These are phyloP conservation scores for Sebastes melanostomus DNA, from an alignment of 2,797 vertebrate genomes.

Conservation along the genomic window DNA sequence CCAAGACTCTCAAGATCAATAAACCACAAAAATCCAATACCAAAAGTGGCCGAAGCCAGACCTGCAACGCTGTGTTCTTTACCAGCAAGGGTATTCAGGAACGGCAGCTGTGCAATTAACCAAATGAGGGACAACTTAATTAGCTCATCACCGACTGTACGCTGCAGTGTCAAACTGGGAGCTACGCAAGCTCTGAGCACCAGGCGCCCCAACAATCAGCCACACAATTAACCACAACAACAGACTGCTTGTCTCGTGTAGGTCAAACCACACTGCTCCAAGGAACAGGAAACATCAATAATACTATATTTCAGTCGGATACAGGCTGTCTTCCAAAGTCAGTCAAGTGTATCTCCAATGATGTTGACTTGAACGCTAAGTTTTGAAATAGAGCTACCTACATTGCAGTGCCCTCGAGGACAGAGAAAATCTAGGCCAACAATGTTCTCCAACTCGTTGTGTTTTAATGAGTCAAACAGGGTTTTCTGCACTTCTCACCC, in stretches of 20 bases:
- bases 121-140: slow-evolving; percentile 48
- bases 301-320: slow-evolving; percentile 29
- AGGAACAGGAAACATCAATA: slow-evolving; percentile 35
- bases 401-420: slow-evolving; percentile 39
- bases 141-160: slow-evolving; percentile 15
- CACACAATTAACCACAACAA: slow-evolving; percentile 35
- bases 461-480: slow-evolving; percentile 54
- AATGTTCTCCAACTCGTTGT: slow-evolving; percentile 19
- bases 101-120: slow-evolving; percentile 35
- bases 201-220: slow-evolving; percentile 6
- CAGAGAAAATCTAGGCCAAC: slow-evolving; percentile 51
- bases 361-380: slow-evolving; percentile 32
- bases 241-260: slow-evolving; percentile 13
- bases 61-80: slow-evolving; percentile 4
- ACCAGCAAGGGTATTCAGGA: slow-evolving; percentile 1
- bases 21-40: slow-evolving; percentile 38
- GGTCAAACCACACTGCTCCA: slow-evolving; percentile 45
- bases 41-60: slow-evolving; percentile 22
- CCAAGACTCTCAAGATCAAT: slow-evolving; percentile 33
- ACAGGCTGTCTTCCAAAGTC: slow-evolving; percentile 2
- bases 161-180: slow-evolving; percentile 19
- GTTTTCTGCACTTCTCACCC: slow-evolving; percentile 26
- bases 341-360: slow-evolving; percentile 22
- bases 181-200: slow-evolving; percentile 2
- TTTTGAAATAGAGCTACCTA: slow-evolving; percentile 39